These are phyloP conservation scores for Melanotaenia trifasciata DNA, from an alignment of 2,797 vertebrate species.

Conservation along the genomic window DNA sequence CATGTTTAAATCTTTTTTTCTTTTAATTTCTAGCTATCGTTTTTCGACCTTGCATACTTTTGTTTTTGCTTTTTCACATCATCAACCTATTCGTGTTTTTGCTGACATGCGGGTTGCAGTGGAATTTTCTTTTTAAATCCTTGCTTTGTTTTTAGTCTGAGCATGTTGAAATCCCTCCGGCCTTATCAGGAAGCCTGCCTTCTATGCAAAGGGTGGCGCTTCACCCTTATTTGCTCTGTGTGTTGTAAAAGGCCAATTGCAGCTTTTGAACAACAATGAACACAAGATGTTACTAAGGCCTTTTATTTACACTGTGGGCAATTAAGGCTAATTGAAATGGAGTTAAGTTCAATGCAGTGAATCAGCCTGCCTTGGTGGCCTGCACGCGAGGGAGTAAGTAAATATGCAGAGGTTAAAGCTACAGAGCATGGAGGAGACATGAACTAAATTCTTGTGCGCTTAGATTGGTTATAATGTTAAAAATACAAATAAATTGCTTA, in stretches of 20 bases:
- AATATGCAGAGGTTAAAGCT: background rate
- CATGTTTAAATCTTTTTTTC: background rate
- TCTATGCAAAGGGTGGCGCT: constrained; percentile 13
- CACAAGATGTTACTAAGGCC: constrained; percentile 36
- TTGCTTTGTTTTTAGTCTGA: background rate
- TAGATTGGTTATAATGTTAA: constrained; percentile 10
- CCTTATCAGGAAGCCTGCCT: constrained; percentile 36
- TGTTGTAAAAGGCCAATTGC: constrained; percentile 40
- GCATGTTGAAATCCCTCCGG: constrained; percentile 22
- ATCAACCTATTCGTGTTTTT: background rate
- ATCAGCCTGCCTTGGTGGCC: constrained; percentile 31
- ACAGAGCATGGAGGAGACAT: background rate
- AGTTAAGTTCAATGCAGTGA: constrained; percentile 6
- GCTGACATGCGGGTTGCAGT: constrained; percentile 23
- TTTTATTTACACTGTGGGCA: constrained; percentile 52
- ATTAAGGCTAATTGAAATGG: constrained; percentile 46
- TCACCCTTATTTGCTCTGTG: constrained; percentile 40
- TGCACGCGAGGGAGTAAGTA: background rate
- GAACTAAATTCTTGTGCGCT: constrained; percentile 1
- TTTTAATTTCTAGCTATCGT: background rate
- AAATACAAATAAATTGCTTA: constrained; percentile 25
- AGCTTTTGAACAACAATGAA: constrained; percentile 37
- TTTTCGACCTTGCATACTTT: background rate
- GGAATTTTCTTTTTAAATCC: background rate
- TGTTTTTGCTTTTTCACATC: background rate